A percentile compares a stretch with the other conserved stretches of the same genome.
phyloP scores from a whole-genome alignment of 2,797 vertebrate genomes.

The Coregonus suidteri region DNA sequence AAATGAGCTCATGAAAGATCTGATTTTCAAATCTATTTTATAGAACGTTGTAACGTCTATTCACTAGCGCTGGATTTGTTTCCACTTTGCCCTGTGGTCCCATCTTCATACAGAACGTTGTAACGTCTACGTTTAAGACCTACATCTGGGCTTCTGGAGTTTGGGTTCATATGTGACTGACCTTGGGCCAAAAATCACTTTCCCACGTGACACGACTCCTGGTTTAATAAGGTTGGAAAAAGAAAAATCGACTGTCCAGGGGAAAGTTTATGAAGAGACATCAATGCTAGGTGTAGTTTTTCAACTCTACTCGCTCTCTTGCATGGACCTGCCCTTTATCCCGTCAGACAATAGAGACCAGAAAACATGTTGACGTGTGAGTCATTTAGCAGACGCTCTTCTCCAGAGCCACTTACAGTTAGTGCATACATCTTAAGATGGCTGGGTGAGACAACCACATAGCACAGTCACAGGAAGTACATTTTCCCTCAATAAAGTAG shows the following conservation, averaged over 20 bases:
- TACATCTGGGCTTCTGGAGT: slow-evolving; percentile 18
- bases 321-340: neutral
- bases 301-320: neutral
- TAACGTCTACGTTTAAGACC: slow-evolving; percentile 47
- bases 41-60: slow-evolving; percentile 38
- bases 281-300: neutral
- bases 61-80: slow-evolving; percentile 48
- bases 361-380: neutral
- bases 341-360: neutral
- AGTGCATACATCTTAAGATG: too few relatives aligned
- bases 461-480: too few relatives aligned
- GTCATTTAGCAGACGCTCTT: too few relatives aligned
- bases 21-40: neutral
- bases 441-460: neutral
- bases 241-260: slow-evolving; percentile 10
- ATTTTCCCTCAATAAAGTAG: too few relatives aligned
- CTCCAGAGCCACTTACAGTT: too few relatives aligned
- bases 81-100: slow-evolving; percentile 45
- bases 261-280: neutral
- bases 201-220: slow-evolving; percentile 11
- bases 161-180: slow-evolving; percentile 22
- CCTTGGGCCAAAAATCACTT: slow-evolving; percentile 17
- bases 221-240: slow-evolving; percentile 20
- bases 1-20: neutral
- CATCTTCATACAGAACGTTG: slow-evolving; percentile 61